phyloP scores from a whole-genome alignment of 2,113 vertebrate genomes.

The Herpailurus yagouaroundi region DNA sequence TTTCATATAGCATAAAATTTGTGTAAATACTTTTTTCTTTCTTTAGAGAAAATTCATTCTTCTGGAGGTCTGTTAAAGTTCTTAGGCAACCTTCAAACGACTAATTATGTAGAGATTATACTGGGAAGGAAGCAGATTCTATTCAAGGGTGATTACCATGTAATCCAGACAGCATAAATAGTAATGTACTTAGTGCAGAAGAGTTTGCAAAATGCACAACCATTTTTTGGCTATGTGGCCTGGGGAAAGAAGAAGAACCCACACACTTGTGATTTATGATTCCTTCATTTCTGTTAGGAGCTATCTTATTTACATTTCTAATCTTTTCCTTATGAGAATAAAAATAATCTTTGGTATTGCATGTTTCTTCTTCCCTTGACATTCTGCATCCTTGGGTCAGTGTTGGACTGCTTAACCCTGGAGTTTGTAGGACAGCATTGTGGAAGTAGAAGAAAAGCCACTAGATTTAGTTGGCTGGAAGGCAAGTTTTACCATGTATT shows the following conservation, averaged over 20 bases:
- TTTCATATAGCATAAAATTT: constrained; percentile 53
- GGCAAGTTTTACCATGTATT: background rate
- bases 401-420: background rate
- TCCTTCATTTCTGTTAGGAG: constrained; percentile 4
- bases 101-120: constrained; percentile 56
- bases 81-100: constrained; percentile 51
- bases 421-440: background rate
- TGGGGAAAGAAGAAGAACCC: constrained; percentile 45
- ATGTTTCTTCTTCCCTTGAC: background rate
- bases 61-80: constrained; percentile 55
- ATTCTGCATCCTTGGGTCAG: background rate
- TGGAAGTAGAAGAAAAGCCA: background rate
- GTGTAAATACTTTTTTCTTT: constrained; percentile 64
- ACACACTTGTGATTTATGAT: constrained; percentile 50
- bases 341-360: constrained; percentile 22
- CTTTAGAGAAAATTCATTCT: constrained; percentile 44
- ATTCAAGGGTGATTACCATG: constrained; percentile 57
- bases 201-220: constrained; percentile 45
- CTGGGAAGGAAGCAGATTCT: background rate
- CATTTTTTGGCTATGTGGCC: background rate
- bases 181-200: constrained; percentile 40
- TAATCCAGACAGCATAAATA: constrained; percentile 60
- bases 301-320: constrained; percentile 5
- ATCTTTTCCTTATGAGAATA: constrained; percentile 26
- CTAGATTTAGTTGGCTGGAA: background rate